Percentiles rank a stretch among this genome's conserved stretches.
Conservation (phyloP, 1,140 invertebrate genomes). For the Melitaea cinxia region DNA sequence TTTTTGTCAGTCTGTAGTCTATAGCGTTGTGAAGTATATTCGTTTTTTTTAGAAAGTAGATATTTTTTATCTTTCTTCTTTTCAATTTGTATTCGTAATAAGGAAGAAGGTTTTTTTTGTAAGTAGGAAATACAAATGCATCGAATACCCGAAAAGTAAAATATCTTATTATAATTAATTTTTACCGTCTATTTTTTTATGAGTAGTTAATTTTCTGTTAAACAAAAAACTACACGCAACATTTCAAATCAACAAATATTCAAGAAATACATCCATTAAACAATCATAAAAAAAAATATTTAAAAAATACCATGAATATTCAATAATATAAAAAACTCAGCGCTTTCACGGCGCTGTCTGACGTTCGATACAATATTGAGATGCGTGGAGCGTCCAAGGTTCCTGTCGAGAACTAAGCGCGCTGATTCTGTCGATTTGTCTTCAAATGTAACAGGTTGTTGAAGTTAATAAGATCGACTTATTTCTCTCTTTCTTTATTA, state of each 20-base stretch:
- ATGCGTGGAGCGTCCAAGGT: constrained; percentile 40
- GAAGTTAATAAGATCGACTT: constrained; percentile 41
- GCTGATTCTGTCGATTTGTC: constrained; percentile 50
- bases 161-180: too few species aligned
- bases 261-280: too few species aligned
- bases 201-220: too few species aligned
- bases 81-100: too few species aligned
- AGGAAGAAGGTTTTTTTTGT: too few species aligned
- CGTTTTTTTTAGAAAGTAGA: background rate
- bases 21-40: background rate
- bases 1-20: background rate
- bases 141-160: too few species aligned
- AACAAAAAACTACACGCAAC: too few species aligned
- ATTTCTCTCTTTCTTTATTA: background rate
- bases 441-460: constrained; percentile 52
- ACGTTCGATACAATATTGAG: constrained; percentile 27
- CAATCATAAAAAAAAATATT: background rate
- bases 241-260: too few species aligned
- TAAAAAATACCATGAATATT: background rate
- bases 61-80: too few species aligned
- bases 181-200: too few species aligned
- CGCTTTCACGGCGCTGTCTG: background rate
- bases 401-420: constrained; percentile 43
- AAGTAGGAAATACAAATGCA: too few species aligned
- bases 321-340: background rate